Evolutionary conservation across 1,140 invertebrate genomes (phyloP).

Genomic region (Drosophila azteca): DNA sequence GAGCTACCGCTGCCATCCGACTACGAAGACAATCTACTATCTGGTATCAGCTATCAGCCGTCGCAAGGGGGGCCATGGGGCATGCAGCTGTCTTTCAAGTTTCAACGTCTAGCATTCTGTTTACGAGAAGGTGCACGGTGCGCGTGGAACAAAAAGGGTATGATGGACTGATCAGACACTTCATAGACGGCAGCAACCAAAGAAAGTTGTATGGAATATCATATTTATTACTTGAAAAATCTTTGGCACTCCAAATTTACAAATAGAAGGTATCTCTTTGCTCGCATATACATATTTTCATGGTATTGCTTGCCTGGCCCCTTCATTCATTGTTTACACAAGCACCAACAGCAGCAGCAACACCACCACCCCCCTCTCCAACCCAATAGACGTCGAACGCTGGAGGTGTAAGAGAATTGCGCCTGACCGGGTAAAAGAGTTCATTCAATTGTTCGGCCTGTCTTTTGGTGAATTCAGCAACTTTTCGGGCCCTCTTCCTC

Average conservation of each 20-base stretch:
- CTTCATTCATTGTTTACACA: not conserved
- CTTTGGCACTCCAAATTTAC: no score
- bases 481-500: slow-evolving; percentile 2
- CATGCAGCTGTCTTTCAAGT: slow-evolving; percentile 49
- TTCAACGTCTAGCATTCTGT: slow-evolving; percentile 22
- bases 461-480: slow-evolving; percentile 11
- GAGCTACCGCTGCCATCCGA: slow-evolving; percentile 28
- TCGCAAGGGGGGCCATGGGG: not conserved
- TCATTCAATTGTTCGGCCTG: slow-evolving; percentile 13
- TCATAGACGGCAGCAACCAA: no score
- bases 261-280: no score
- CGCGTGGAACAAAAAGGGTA: no score
- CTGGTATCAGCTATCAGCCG: slow-evolving; percentile 8
- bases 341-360: not conserved
- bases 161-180: no score
- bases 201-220: no score
- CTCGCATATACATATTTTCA: not conserved
- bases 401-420: slow-evolving; percentile 37
- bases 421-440: slow-evolving; percentile 4
- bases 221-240: no score
- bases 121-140: no score
- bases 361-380: no score
- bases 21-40: no score
- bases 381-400: no score
- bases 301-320: slow-evolving; percentile 2